A percentile compares a stretch with the other conserved stretches of the same genome.
These are phyloP conservation scores for Ceratothoa steindachneri DNA, from an alignment of 2,888 invertebrate species.

Conservation along the genomic window DNA sequence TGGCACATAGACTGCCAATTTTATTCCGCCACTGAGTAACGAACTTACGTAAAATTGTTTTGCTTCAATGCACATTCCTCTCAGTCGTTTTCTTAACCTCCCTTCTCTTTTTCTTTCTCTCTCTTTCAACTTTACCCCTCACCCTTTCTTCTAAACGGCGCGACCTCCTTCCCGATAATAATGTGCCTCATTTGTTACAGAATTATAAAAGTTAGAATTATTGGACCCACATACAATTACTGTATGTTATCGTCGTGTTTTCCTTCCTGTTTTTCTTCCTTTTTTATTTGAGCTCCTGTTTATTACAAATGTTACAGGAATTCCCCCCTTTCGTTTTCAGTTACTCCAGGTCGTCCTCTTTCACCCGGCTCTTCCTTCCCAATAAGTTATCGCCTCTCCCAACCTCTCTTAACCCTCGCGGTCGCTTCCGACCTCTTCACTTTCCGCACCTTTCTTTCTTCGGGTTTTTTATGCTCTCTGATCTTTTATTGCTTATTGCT, in stretches of 20 bases:
- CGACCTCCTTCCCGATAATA: too few species aligned
- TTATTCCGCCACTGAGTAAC: constrained; percentile 8
- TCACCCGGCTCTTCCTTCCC: not conserved
- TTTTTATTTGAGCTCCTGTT: not conserved
- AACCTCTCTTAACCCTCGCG: not conserved
- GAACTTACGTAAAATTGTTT: constrained; percentile 8
- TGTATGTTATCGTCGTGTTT: constrained; percentile 7
- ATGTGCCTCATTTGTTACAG: not conserved
- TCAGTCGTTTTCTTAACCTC: constrained; percentile 12
- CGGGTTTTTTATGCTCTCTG: not conserved
- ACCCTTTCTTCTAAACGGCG: constrained; percentile 16
- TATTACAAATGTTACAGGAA: not conserved
- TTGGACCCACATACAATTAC: not conserved
- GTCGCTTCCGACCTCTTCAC: not conserved
- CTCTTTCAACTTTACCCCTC: not conserved
- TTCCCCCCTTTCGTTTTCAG: not conserved
- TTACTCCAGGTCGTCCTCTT: not conserved
- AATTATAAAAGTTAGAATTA: constrained; percentile 9
- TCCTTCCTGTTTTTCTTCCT: not conserved
- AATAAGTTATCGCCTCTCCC: not conserved
- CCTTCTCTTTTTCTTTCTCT: constrained; percentile 13
- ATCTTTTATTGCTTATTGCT: not conserved
- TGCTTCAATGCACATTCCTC: constrained; percentile 6
- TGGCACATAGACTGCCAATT: constrained; percentile 13
- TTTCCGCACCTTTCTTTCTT: not conserved